phyloP scores from a whole-genome alignment of 2,113 vertebrate species.

The Sceloporus undulatus region DNA sequence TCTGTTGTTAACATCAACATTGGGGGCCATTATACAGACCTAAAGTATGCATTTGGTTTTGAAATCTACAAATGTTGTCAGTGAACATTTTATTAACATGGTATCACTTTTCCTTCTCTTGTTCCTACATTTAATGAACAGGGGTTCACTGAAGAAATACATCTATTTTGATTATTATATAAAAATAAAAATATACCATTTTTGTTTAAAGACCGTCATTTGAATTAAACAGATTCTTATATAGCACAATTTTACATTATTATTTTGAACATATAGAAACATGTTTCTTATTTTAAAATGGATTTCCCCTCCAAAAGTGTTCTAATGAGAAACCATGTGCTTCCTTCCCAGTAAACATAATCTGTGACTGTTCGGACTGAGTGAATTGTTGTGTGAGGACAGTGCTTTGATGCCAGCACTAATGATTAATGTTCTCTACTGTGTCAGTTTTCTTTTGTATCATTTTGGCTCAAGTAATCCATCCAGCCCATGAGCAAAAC shows the following conservation, averaged over 20 bases:
- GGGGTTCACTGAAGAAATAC: not conserved
- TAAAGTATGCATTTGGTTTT: not conserved
- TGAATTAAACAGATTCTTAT: not conserved
- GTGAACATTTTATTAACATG: not conserved
- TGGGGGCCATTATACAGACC: too few relatives aligned
- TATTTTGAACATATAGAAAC: too few relatives aligned
- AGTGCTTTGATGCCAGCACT: not conserved
- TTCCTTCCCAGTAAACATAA: not conserved
- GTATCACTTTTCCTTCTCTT: not conserved
- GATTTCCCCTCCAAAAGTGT: too few relatives aligned
- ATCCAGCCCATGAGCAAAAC: too few relatives aligned
- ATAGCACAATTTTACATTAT: not conserved
- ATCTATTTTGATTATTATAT: not conserved
- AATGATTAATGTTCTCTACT: not conserved
- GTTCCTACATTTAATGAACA: not conserved
- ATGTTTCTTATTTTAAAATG: too few relatives aligned
- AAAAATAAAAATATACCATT: not conserved
- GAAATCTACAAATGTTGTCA: not conserved
- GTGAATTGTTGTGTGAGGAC: not conserved
- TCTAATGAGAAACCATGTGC: too few relatives aligned
- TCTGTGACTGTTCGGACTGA: too few relatives aligned
- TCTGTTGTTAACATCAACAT: not conserved
- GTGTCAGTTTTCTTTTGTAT: not conserved
- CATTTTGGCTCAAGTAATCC: not conserved
- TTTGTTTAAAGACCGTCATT: not conserved